phyloP scores from a whole-genome alignment of 2,113 vertebrate species.

The Vulpes vulpes region DNA sequence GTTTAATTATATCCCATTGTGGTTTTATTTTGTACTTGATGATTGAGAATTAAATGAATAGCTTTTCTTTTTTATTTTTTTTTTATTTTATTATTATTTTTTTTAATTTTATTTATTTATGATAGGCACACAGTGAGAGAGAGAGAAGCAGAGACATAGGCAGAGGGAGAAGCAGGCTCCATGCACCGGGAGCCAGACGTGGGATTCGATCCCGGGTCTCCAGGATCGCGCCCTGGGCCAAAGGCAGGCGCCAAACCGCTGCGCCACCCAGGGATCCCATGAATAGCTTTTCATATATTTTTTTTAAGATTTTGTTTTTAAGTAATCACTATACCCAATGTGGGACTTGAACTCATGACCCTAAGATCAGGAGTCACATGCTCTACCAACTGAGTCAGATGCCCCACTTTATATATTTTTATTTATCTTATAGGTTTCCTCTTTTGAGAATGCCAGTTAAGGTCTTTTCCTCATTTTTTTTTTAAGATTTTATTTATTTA shows the following conservation, averaged over 20 bases:
- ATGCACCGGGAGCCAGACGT: too few relatives aligned
- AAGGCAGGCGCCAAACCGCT: too few relatives aligned
- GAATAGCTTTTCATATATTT: not conserved
- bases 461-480: not conserved
- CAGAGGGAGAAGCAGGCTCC: too few relatives aligned
- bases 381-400: not conserved
- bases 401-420: not conserved
- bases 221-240: too few relatives aligned
- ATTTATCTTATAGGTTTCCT: not conserved
- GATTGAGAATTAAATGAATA: slow-evolving; percentile 16
- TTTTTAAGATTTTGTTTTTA: not conserved
- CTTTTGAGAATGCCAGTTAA: not conserved
- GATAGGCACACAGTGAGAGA: too few relatives aligned
- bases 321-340: not conserved
- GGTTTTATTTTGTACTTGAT: slow-evolving; percentile 25
- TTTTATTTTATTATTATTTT: too few relatives aligned
- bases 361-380: not conserved
- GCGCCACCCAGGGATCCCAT: too few relatives aligned
- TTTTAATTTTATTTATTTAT: too few relatives aligned
- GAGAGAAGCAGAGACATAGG: too few relatives aligned
- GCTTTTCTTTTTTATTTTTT: too few relatives aligned
- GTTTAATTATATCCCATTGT: not conserved
- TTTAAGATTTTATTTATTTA: too few relatives aligned
- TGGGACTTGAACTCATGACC: not conserved
- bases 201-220: too few relatives aligned